Percentiles rank a stretch among this genome's conserved stretches.
Evolutionary conservation across 1,140 invertebrate species (phyloP).

Genomic region (Colletes latitarsis): DNA sequence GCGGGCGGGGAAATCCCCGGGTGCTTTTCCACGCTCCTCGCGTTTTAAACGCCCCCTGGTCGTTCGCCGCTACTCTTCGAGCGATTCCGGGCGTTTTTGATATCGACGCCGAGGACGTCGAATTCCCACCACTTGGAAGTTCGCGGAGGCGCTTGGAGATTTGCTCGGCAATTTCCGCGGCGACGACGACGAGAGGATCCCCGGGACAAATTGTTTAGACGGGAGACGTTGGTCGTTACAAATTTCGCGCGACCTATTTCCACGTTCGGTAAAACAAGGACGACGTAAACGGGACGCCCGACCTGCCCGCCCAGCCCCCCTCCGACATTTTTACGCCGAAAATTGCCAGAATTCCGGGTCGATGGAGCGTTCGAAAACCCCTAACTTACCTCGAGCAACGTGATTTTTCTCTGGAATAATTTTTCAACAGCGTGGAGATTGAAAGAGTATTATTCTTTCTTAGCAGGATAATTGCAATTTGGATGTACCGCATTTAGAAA

Average conservation of each 20-base stretch:
- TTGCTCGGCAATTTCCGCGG: neutral
- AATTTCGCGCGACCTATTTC: neutral
- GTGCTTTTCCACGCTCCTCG: conserved; percentile 2
- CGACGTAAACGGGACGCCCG: neutral
- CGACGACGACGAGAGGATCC: neutral
- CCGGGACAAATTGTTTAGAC: conserved; percentile 15
- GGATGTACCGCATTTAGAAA: too few species aligned
- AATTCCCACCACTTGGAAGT: conserved; percentile 10
- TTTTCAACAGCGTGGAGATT: too few species aligned
- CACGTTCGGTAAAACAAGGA: neutral
- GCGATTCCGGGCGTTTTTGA: conserved; percentile 15
- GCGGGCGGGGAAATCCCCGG: neutral
- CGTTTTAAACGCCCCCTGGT: conserved; percentile 13
- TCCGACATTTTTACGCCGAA: too few species aligned
- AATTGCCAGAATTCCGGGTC: too few species aligned
- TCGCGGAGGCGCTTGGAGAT: neutral
- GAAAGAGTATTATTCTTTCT: too few species aligned
- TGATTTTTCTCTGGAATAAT: too few species aligned
- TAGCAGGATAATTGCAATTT: too few species aligned
- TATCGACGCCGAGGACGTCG: conserved; percentile 5
- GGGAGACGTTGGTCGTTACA: neutral
- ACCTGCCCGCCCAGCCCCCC: too few species aligned
- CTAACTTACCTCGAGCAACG: too few species aligned
- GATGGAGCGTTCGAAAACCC: too few species aligned
- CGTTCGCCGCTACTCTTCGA: neutral